Conservation (phyloP, 92 coral and sea anemone genomes). For the Chrysogorgia sp. region DNA sequence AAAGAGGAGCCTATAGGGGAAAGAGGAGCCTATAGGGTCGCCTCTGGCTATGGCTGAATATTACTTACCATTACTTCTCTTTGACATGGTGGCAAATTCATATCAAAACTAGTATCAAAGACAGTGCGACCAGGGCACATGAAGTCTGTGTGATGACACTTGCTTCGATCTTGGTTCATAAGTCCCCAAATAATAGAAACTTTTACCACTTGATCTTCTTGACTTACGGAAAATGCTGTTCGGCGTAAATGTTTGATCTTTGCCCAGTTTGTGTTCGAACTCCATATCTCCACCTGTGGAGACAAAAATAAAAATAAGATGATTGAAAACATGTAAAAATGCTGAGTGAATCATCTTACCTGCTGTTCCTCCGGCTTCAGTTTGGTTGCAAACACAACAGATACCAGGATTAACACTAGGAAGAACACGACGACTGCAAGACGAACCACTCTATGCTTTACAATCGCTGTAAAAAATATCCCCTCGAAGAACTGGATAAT, state of each 20-base stretch:
- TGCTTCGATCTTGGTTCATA: conserved; percentile 26
- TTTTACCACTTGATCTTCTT: conserved; percentile 21
- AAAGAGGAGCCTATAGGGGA: not conserved
- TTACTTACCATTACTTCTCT: conserved; percentile 13
- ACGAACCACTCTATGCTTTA: conserved; percentile 57
- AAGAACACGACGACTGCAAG: conserved; percentile 52
- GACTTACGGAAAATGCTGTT: not conserved
- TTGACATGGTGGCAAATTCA: conserved; percentile 35
- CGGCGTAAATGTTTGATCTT: not conserved
- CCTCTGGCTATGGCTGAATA: not conserved
- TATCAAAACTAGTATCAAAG: conserved; percentile 35
- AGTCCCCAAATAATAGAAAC: conserved; percentile 25
- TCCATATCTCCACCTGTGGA: conserved; percentile 11
- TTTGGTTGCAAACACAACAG: conserved; percentile 55
- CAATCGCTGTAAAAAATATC: conserved; percentile 49
- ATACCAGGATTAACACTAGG: conserved; percentile 47
- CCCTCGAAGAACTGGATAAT: conserved; percentile 49
- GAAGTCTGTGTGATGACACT: conserved; percentile 23
- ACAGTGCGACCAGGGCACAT: conserved; percentile 16
- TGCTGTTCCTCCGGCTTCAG: conserved; percentile 64
- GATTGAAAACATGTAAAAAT: not conserved
- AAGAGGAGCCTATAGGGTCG: not conserved
- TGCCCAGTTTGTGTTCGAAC: conserved; percentile 19
- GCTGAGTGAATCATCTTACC: conserved; percentile 23
- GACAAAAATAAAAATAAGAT: not conserved